A percentile compares a stretch with the other conserved stretches of the same genome.
Conservation (phyloP, 2,888 invertebrate genomes). For the Candidula unifasciata region DNA sequence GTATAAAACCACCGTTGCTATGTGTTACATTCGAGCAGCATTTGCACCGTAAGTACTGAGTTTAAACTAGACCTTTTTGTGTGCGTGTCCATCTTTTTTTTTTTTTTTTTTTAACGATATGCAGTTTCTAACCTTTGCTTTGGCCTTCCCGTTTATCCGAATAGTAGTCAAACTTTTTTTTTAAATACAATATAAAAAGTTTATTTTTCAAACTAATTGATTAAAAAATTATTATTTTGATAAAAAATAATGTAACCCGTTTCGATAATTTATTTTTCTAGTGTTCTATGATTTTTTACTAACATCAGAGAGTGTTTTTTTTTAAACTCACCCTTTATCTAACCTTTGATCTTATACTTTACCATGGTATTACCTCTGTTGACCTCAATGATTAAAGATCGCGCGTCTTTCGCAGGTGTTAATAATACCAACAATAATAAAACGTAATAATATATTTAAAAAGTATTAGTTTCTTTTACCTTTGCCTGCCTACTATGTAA, state of each 20-base stretch:
- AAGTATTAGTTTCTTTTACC: too few species aligned
- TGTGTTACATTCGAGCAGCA: constrained; percentile 48
- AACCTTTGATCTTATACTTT: neutral
- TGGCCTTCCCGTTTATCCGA: neutral
- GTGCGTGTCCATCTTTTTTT: too few species aligned
- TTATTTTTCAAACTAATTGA: neutral
- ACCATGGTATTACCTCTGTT: neutral
- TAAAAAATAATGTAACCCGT: too few species aligned
- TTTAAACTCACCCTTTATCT: too few species aligned
- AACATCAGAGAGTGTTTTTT: neutral
- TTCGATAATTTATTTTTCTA: neutral
- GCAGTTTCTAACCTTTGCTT: neutral
- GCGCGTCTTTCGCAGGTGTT: neutral
- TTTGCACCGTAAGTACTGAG: constrained; percentile 54
- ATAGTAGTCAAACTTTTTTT: neutral
- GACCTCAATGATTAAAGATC: neutral
- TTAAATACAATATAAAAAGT: neutral
- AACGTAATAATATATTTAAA: too few species aligned
- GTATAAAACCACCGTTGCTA: constrained; percentile 44
- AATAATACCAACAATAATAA: too few species aligned
- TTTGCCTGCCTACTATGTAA: too few species aligned
- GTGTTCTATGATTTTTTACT: neutral
- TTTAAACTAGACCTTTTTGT: neutral
- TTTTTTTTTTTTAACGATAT: neutral
- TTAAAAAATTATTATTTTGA: neutral